Evolutionary conservation across 2,797 vertebrate genomes (phyloP).

Genomic region (Melanotaenia maccullochi): DNA sequence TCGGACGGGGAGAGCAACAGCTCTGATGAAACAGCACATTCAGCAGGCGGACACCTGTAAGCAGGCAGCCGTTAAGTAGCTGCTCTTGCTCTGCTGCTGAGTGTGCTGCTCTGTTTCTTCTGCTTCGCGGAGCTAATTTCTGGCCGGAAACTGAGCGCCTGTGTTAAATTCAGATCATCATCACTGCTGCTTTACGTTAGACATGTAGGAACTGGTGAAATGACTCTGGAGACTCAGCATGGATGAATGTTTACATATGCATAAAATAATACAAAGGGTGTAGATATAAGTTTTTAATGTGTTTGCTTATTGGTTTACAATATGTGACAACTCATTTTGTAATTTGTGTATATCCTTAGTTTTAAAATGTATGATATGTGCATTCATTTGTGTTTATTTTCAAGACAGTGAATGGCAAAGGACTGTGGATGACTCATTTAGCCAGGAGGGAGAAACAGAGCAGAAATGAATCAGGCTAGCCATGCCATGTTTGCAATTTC

Average conservation of each 20-base stretch:
- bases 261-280: conserved; percentile 21
- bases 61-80: conserved; percentile 28
- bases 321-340: conserved; percentile 30
- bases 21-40: conserved; percentile 29
- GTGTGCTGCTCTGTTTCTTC: conserved; percentile 64
- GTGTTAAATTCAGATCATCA: conserved; percentile 52
- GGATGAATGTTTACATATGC: conserved; percentile 9
- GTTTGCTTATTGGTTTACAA: conserved; percentile 16
- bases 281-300: conserved; percentile 7
- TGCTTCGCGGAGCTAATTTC: conserved; percentile 70
- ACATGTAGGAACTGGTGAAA: conserved; percentile 26
- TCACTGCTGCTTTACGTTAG: conserved; percentile 31
- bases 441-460: conserved; percentile 45
- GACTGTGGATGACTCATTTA: conserved; percentile 62
- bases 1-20: neutral
- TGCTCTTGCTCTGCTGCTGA: conserved; percentile 53
- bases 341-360: conserved; percentile 25
- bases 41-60: conserved; percentile 27
- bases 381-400: conserved; percentile 35
- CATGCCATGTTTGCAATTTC: conserved; percentile 40
- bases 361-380: conserved; percentile 41
- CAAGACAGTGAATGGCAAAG: conserved; percentile 24
- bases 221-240: conserved; percentile 7
- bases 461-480: conserved; percentile 37
- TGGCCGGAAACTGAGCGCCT: conserved; percentile 40